Evolutionary conservation across 2,797 vertebrate species (phyloP), one percentile per base, ranked within the genome.

Genomic region (Knipowitschia caucasica): DNA sequence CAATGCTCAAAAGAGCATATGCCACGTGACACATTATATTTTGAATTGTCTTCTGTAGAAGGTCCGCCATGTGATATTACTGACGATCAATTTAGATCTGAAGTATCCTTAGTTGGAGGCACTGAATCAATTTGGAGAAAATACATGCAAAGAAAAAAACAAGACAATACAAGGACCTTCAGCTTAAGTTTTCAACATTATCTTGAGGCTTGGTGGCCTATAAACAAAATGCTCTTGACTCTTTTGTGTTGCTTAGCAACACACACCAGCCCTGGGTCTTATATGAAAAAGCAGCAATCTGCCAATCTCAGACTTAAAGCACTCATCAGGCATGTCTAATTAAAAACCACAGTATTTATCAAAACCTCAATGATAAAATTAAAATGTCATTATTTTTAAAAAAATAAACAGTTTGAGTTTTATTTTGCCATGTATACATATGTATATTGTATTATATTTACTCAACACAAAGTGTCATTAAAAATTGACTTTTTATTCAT

Each of bases 181-280:
- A 59, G 6, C 7, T 66, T 78, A 86, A 71, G 82, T 85, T 84
- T 86, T 74, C 84, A 86, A 85, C 68, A 81, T 79, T 79, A 64
- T 76, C 67, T 62, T 56, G 55, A 56, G 71, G 77, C 68, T 77
- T 69, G 78, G 84, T 83, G 75, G 71, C 71, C 67, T 65, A 71
- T 82, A 80, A 82, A 82, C 69, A 83, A 80, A n/a, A 83, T 67
- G 58, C 71, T 70, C 75, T 83, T 78, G 70, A 86, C 75, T 84
- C 70, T 83, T 85, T 87, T 87, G 79, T 85, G 85, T 88, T 88
- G 84, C 85, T 62, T 71, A 86, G 86, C 86, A 88, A 88, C 84
- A 18, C 33, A 74, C 75, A 66, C 69, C 75, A 75, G 71, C 77
- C 74, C 68, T 71, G 67, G 73, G 27, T 80, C 78, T 82, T 72